phyloP scores from a whole-genome alignment of 1,140 invertebrate genomes.

The Zaprionus africanus region DNA sequence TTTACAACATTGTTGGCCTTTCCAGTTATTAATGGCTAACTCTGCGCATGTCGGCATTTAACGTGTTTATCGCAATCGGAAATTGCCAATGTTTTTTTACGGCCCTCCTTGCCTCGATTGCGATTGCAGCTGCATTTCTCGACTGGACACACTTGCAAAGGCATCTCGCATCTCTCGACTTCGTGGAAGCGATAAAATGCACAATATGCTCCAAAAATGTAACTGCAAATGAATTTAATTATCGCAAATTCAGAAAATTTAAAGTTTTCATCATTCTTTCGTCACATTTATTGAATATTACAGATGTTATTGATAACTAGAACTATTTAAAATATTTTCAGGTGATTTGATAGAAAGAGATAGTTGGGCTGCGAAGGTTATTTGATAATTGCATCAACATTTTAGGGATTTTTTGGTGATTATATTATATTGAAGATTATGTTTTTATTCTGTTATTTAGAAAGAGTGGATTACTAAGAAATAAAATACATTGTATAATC shows the following conservation, averaged over 20 bases:
- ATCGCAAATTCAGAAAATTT: slow-evolving; percentile 18
- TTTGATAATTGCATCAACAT: background rate
- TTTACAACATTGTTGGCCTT: slow-evolving; percentile 70
- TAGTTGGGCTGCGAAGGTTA: background rate
- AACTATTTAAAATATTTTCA: background rate
- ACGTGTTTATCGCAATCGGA: slow-evolving; percentile 53
- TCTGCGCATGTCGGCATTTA: slow-evolving; percentile 71
- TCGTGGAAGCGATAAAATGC: slow-evolving; percentile 23
- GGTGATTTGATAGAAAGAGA: background rate
- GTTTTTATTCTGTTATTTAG: too few species aligned
- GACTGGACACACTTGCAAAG: background rate
- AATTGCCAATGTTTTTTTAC: slow-evolving; percentile 49
- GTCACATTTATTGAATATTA: slow-evolving; percentile 1
- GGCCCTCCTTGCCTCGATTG: background rate
- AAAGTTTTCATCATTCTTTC: slow-evolving; percentile 7
- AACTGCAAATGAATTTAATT: slow-evolving; percentile 25
- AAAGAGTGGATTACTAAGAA: too few species aligned
- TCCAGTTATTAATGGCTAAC: slow-evolving; percentile 77
- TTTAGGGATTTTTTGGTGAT: background rate
- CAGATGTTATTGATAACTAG: background rate
- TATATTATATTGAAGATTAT: background rate
- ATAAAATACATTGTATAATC: too few species aligned
- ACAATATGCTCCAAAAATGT: slow-evolving; percentile 15
- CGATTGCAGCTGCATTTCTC: slow-evolving; percentile 24
- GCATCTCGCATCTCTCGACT: slow-evolving; percentile 11